Conservation (phyloP, 2,113 vertebrate species). For the Strix uralensis region DNA sequence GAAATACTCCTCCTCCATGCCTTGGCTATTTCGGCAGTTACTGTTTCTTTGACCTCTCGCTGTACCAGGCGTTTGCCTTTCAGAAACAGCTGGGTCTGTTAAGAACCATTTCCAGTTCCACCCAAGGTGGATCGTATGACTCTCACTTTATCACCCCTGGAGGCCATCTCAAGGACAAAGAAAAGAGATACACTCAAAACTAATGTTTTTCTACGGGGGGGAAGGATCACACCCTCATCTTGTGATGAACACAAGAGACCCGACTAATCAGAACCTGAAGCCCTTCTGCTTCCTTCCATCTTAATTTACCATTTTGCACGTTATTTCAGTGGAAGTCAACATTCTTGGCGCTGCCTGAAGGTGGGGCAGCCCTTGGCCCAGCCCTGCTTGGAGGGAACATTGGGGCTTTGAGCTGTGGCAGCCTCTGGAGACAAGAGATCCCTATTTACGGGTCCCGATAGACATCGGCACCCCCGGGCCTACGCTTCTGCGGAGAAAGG, state of each 20-base stretch:
- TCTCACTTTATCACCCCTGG: slow-evolving; percentile 91
- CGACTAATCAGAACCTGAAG: neutral
- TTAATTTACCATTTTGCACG: fast-evolving
- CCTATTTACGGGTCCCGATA: neutral
- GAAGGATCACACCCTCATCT: neutral
- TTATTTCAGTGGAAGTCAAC: neutral
- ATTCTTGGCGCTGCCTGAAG: neutral
- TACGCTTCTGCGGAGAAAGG: neutral
- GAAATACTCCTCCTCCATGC: neutral
- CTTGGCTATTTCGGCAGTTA: neutral
- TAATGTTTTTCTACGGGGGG: slow-evolving; percentile 81
- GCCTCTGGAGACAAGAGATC: slow-evolving; percentile 21
- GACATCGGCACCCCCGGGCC: neutral
- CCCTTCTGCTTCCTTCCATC: neutral
- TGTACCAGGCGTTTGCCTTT: slow-evolving; percentile 40
- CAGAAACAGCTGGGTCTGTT: slow-evolving; percentile 85
- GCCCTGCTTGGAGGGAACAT: neutral
- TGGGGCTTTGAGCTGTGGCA: neutral
- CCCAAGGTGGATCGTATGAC: slow-evolving; percentile 86
- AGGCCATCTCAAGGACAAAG: slow-evolving; percentile 93
- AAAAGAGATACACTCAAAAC: slow-evolving; percentile 80
- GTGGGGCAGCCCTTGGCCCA: neutral
- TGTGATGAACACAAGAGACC: neutral
- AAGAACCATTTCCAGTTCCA: slow-evolving; percentile 87
- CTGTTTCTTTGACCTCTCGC: slow-evolving; percentile 38